Base-by-base conservation (phyloP, 1,140 invertebrate genomes). In the Lordiphosa mommai region DNA sequence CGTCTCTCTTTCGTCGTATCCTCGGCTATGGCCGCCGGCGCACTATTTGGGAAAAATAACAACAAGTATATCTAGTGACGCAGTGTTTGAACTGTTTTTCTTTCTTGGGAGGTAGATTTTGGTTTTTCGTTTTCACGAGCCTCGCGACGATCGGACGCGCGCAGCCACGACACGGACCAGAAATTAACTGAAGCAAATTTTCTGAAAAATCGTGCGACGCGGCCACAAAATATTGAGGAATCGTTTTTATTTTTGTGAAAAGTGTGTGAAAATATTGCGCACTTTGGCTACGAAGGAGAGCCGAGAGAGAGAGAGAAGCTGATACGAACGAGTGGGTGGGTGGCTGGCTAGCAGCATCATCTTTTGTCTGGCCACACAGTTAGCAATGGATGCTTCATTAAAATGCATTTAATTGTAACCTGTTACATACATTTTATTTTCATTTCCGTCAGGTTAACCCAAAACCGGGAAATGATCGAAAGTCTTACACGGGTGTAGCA, bases 181-280 rank as follows among this genome's bases (percentile, higher is more conserved):
- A 80, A 71, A 82, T 76, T 80, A 84, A 80, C 76, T 80, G 71
- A 80, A 67, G 41, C 63, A 82, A 82, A 56, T 76, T 67, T 68
- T 72, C 46, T 57, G 37, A 56, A 72, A 77, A 68, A 59, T 64
- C 41, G 36, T 66, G 57, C 61, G 65, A 70, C 73, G 55, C 43
- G 29, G 51, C 40, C 63, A 63, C 61, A 76, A 84, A 84, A 84
- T 84, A 84, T 84, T 84, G 77, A 84, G 68, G 77, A 84, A 84
- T 84, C 79, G 79, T 72, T 84, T 84, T 77, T 84, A 77, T 72
- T 84, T 84, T 69, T 77, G 77, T 82, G 77, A 77, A 84, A 84
- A 84, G 77, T 77, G 77, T 77, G 77, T 84, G 77, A 84, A 84
- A 84, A 85, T 84, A 84, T 84, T 85, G 77, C 77, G 77, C 77